A percentile compares a stretch with the other conserved stretches of the same genome.
Conservation (phyloP, 2,113 vertebrate genomes). For the Crypturellus undulatus region DNA sequence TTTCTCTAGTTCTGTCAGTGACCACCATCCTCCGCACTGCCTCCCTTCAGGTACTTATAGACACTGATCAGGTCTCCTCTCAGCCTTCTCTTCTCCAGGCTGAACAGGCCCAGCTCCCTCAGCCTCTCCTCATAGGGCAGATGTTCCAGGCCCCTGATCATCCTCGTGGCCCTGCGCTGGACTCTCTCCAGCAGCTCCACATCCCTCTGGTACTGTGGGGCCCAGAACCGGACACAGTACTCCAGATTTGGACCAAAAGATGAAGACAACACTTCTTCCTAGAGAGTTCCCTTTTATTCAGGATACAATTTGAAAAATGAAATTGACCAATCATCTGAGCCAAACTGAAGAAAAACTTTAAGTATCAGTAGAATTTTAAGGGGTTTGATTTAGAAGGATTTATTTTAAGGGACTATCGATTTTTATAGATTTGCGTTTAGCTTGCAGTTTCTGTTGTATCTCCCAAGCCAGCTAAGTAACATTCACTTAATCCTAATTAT, state of each 20-base stretch:
- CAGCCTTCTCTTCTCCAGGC: no score
- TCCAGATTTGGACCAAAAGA: background rate
- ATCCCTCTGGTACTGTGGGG: no score
- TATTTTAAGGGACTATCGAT: background rate
- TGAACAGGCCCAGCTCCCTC: no score
- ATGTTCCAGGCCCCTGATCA: no score
- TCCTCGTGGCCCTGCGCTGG: no score
- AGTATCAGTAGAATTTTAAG: background rate
- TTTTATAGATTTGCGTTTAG: background rate
- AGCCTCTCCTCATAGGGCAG: no score
- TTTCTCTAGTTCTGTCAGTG: no score
- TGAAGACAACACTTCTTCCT: background rate
- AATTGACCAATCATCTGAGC: background rate
- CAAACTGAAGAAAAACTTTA: background rate
- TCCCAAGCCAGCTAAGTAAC: background rate
- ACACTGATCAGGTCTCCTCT: no score
- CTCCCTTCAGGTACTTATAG: no score
- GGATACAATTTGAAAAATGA: background rate
- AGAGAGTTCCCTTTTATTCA: background rate
- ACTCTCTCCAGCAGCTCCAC: no score
- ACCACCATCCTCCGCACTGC: no score
- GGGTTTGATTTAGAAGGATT: background rate
- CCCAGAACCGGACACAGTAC: no score
- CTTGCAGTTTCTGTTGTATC: background rate
- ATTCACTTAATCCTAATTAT: slow-evolving; percentile 24